phyloP scores from a whole-genome alignment of 2,888 invertebrate species.

The Micoletzkya japonica region DNA sequence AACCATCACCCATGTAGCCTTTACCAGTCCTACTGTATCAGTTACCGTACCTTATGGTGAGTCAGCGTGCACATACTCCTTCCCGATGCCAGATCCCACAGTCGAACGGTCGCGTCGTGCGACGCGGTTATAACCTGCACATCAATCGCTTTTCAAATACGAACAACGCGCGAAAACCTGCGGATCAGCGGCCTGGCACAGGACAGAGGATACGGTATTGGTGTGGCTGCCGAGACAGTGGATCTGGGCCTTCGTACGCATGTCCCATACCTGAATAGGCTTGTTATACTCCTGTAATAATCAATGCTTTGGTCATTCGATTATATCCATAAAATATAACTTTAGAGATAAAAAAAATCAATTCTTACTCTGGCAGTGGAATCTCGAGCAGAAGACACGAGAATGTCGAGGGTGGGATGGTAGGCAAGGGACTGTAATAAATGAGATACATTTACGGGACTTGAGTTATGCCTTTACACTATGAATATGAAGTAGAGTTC shows the following conservation, averaged over 20 bases:
- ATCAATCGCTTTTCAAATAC: neutral
- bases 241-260: slow-evolving; percentile 96
- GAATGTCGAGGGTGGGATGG: slow-evolving; percentile 91
- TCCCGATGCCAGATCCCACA: slow-evolving; percentile 97
- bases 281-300: no score
- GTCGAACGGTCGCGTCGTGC: slow-evolving; percentile 91
- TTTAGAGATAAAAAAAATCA: neutral
- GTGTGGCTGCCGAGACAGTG: slow-evolving; percentile 94
- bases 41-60: slow-evolving; percentile 84
- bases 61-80: slow-evolving; percentile 90
- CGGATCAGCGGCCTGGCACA: slow-evolving; percentile 89
- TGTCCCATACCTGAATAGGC: slow-evolving; percentile 82
- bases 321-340: neutral
- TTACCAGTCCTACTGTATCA: no score
- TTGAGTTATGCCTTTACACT: neutral
- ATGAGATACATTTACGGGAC: neutral
- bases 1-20: no score
- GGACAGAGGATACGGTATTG: slow-evolving; percentile 92
- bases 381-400: slow-evolving; percentile 91
- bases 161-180: slow-evolving; percentile 69
- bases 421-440: slow-evolving; percentile 78
- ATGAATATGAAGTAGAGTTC: neutral
- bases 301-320: no score
- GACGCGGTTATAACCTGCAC: slow-evolving; percentile 61
- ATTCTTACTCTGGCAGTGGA: slow-evolving; percentile 79